phyloP scores from a whole-genome alignment of 2,113 vertebrate genomes.

The Mus musculus region DNA sequence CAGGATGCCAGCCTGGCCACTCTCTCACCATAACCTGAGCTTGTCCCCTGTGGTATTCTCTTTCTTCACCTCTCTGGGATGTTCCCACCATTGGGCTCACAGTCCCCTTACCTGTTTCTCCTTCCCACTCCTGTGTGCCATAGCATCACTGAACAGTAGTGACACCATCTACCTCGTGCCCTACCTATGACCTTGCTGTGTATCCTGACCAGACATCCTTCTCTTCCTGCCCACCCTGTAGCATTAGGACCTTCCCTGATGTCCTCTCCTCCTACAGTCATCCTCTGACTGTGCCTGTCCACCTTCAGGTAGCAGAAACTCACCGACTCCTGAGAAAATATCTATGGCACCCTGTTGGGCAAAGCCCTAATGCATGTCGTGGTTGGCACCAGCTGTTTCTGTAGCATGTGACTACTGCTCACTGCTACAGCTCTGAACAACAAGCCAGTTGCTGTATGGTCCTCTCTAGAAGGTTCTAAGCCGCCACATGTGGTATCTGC shows the following conservation, averaged over 20 bases:
- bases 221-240: background rate
- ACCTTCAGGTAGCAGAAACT: background rate
- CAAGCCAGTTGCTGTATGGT: background rate
- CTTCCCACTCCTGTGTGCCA: background rate
- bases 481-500: background rate
- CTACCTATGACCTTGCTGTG: background rate
- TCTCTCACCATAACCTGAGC: background rate
- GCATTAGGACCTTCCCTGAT: background rate
- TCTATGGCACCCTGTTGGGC: background rate
- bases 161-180: background rate
- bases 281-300: background rate
- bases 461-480: background rate
- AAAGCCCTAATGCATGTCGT: background rate
- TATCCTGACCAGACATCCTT: background rate
- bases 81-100: background rate
- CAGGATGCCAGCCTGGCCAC: background rate
- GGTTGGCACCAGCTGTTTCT: background rate
- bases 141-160: background rate
- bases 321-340: background rate
- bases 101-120: background rate
- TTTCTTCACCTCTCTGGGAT: background rate
- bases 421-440: background rate
- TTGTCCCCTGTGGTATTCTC: background rate
- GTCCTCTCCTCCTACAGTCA: background rate
- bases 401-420: accelerated